Percentiles rank a stretch among this genome's conserved stretches.
Conservation (phyloP, 2,113 vertebrate species). For the Malurus cyaneus region DNA sequence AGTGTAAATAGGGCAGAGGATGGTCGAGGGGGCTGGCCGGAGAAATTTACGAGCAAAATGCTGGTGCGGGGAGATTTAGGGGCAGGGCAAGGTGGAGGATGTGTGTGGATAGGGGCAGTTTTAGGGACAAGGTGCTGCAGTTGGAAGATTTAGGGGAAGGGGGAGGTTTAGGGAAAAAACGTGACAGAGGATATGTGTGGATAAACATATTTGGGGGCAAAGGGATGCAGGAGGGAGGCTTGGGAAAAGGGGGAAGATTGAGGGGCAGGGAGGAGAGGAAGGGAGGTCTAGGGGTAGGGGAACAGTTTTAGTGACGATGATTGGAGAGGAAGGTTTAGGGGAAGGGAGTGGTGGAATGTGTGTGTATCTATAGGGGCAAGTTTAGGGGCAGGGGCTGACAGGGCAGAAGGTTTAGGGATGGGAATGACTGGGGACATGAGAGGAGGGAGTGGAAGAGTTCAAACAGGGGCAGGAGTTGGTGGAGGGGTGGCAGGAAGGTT, state of each 20-base stretch:
- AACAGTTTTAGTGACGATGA: not conserved
- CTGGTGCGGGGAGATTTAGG: not conserved
- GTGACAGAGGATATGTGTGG: not conserved
- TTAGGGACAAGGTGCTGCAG: not conserved
- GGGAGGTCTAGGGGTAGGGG: not conserved
- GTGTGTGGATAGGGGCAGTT: not conserved
- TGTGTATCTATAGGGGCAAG: too few species aligned
- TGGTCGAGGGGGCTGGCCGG: accelerated
- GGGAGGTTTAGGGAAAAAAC: not conserved
- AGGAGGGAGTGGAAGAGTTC: too few species aligned
- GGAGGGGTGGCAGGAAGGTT: too few species aligned
- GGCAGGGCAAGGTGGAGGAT: too few species aligned
- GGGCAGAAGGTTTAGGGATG: too few species aligned
- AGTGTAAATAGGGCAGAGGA: not conserved
- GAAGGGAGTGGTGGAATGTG: not conserved
- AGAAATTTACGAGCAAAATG: not conserved
- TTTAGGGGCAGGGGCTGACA: not conserved
- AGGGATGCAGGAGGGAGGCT: too few species aligned
- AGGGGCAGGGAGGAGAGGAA: not conserved
- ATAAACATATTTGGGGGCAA: not conserved
- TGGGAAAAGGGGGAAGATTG: not conserved
- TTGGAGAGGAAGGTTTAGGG: not conserved
- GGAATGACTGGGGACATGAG: too few species aligned
- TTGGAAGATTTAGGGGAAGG: too few species aligned
- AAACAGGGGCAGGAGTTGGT: too few species aligned